Evolutionary conservation across 2,113 vertebrate genomes (phyloP).

Genomic region (Leptodactylus fuscus): DNA sequence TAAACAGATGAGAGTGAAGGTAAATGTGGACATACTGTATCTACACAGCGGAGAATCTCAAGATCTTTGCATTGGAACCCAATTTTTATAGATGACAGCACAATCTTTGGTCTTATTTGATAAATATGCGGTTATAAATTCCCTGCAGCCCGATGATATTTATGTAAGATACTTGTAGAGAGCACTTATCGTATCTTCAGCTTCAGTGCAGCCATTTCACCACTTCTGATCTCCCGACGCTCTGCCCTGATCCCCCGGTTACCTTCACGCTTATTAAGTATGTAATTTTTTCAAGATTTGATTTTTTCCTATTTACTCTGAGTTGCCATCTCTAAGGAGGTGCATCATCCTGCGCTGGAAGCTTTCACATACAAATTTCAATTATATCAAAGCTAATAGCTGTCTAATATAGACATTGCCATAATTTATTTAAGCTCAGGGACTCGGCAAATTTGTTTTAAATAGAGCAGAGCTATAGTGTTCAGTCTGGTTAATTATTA

Average conservation of each 20-base stretch:
- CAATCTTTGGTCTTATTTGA: not conserved
- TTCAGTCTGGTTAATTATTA: constrained; percentile 54
- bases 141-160: not conserved
- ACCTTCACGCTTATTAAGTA: not conserved
- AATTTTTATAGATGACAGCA: no score
- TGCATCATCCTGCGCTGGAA: constrained; percentile 13
- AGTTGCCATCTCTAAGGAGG: constrained; percentile 7
- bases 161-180: no score
- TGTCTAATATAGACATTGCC: constrained; percentile 54
- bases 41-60: no score
- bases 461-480: constrained; percentile 51
- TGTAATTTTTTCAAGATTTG: not conserved
- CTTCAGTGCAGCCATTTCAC: no score
- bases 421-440: constrained; percentile 59
- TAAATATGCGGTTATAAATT: no score
- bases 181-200: no score
- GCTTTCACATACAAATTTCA: constrained; percentile 41
- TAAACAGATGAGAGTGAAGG: no score
- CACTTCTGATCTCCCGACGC: not conserved
- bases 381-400: constrained; percentile 49
- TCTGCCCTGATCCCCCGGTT: constrained; percentile 50
- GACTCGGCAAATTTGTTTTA: constrained; percentile 51
- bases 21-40: no score
- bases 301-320: constrained; percentile 46
- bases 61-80: no score